phyloP scores from a whole-genome alignment of 1,140 invertebrate genomes.

The Sycophila sp. region DNA sequence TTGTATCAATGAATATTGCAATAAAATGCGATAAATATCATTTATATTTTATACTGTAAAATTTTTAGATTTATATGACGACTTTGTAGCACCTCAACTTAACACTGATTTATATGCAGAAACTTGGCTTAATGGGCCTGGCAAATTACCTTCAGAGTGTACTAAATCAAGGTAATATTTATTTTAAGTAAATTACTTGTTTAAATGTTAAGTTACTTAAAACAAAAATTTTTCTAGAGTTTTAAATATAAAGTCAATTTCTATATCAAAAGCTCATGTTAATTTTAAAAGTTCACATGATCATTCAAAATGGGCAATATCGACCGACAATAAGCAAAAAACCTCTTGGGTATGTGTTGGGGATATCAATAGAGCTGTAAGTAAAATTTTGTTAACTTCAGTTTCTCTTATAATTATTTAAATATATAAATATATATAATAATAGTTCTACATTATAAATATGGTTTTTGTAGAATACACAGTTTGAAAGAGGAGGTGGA shows the following conservation, averaged over 20 bases:
- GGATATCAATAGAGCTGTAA: slow-evolving; percentile 91
- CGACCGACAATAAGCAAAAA: slow-evolving; percentile 65
- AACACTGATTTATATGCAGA: slow-evolving; percentile 80
- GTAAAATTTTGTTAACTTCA: slow-evolving; percentile 43
- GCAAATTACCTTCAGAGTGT: slow-evolving; percentile 77
- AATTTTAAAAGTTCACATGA: slow-evolving; percentile 81
- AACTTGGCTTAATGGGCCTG: slow-evolving; percentile 87
- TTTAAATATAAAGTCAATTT: slow-evolving; percentile 74
- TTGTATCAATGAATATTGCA: background rate
- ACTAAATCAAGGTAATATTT: slow-evolving; percentile 56
- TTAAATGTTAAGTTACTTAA: background rate
- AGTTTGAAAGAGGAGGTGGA: slow-evolving; percentile 82
- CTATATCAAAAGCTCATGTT: slow-evolving; percentile 66
- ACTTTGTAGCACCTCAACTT: slow-evolving; percentile 80
- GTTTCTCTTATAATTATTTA: slow-evolving; percentile 12
- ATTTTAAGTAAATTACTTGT: background rate
- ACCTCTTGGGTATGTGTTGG: slow-evolving; percentile 86
- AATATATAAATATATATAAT: background rate
- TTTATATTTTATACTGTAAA: slow-evolving; percentile 29
- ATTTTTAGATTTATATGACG: slow-evolving; percentile 81
- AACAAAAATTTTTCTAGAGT: slow-evolving; percentile 67
- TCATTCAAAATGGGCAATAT: slow-evolving; percentile 93
- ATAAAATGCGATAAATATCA: slow-evolving; percentile 40
- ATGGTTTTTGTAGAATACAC: slow-evolving; percentile 73
- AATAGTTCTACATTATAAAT: too few relatives aligned